Percentiles rank a stretch among this genome's conserved stretches.
Conservation (phyloP, 35 echinoderm and acorn worm genomes). For the Ptychodera flava region DNA sequence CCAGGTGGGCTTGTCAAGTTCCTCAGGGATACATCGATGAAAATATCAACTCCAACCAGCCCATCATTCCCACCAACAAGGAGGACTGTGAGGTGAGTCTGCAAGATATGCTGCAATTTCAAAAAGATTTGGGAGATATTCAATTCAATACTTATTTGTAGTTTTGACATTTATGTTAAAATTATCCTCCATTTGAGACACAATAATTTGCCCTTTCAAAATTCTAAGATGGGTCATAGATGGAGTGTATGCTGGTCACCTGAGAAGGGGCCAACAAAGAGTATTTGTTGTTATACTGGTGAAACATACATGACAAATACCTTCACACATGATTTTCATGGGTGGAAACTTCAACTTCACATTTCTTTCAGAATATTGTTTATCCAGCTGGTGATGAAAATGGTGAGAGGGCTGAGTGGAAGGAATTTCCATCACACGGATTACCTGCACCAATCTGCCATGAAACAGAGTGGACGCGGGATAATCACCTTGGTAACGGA, state of each 20-base stretch:
- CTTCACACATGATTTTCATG: background rate
- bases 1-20: constrained; percentile 55
- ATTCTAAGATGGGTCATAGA: no score
- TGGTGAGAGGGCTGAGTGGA: constrained; percentile 69
- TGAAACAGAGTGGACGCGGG: constrained; percentile 76
- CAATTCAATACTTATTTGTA: no score
- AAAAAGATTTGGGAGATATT: no score
- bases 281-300: no score
- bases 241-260: no score
- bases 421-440: constrained; percentile 50
- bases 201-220: no score
- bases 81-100: constrained; percentile 73
- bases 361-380: constrained; percentile 13
- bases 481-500: constrained; percentile 97
- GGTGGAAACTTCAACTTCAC: background rate
- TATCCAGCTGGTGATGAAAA: constrained; percentile 47
- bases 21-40: constrained; percentile 53
- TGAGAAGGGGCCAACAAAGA: no score
- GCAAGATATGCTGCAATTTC: no score
- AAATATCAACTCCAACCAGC: constrained; percentile 37
- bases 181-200: no score
- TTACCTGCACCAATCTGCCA: constrained; percentile 72
- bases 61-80: constrained; percentile 75
- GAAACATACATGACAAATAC: no score
- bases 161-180: no score